Evolutionary conservation across 2,797 vertebrate genomes (phyloP), one percentile per base, ranked within the genome.

Genomic region (Simalia tracyae): DNA sequence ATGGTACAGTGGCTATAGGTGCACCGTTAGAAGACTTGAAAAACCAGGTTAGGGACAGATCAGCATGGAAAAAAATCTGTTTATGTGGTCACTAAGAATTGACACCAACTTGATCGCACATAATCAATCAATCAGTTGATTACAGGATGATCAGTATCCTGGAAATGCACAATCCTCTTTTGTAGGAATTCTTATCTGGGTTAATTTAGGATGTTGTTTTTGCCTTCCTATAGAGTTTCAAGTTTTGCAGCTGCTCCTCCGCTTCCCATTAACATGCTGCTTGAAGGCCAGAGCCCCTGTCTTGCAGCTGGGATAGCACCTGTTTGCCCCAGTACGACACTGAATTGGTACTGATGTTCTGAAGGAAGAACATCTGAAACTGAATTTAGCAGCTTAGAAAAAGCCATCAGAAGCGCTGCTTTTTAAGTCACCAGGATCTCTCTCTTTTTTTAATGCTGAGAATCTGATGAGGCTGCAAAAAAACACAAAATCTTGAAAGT

Each of bases 381-480:
- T 81, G 19, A 95, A 93, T 36, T 61, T 81, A 86, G n/a, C 12
- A 59, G 31, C 28, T 91, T 84, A 87, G n/a, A 94, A 46, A 85
- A 95, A 92, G 84, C 90, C 28, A 84, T 93, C 64, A 90, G 91
- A 95, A 87, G 36, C 54, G 89, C 59, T 26, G 57, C 68, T 88
- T 59, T 36, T 0, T 0, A 5, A 92, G 57, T 88, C n/a, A 42
- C 92, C 31, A 57, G 63, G 90, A 90, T 36, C 4, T 76, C 88
- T 46, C 9, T 81, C 24, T 89, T 56, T 72, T 89, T 63, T 94
- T 94, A 91, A 91, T 14, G 57, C 0, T 46, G 64, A 42, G 26
- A 89, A 89, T 76, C 88, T 95, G 84, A 90, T 50, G 26, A 31
- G 76, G 61, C 89, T 91, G 91, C 91, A 87, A 94, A 92, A 64